These are phyloP conservation scores for Brenthis ino DNA, from an alignment of 2,888 invertebrate species.

Conservation along the genomic window DNA sequence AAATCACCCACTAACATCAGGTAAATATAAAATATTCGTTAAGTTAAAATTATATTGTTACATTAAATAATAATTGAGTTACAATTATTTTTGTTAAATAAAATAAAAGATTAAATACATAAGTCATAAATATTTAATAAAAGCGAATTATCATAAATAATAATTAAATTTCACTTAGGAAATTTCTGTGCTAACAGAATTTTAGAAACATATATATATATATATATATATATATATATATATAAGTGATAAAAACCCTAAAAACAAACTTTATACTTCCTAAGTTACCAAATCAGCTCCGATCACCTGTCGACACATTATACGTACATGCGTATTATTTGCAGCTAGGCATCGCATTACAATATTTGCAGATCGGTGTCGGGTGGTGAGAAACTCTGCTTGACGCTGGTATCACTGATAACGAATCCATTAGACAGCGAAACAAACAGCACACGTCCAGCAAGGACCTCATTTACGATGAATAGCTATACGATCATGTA, in stretches of 20 bases:
- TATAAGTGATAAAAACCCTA: not conserved
- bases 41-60: not conserved
- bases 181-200: no score
- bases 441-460: conserved; percentile 60
- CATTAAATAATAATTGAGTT: not conserved
- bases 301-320: conserved; percentile 13
- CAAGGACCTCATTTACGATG: conserved; percentile 69
- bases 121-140: no score
- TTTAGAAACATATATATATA: no score
- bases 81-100: no score
- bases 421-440: conserved; percentile 59
- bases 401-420: conserved; percentile 51
- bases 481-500: conserved; percentile 52
- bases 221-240: no score
- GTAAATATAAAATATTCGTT: not conserved
- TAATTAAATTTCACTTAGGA: no score
- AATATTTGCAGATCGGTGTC: conserved; percentile 23
- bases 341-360: conserved; percentile 21
- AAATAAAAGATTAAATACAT: no score
- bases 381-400: conserved; percentile 31
- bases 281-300: not conserved
- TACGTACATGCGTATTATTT: conserved; percentile 15
- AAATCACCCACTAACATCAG: conserved; percentile 23
- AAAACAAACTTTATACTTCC: not conserved
- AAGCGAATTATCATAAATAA: no score